Conservation (phyloP, 2,888 invertebrate genomes). For the Drosophila koepferae region DNA sequence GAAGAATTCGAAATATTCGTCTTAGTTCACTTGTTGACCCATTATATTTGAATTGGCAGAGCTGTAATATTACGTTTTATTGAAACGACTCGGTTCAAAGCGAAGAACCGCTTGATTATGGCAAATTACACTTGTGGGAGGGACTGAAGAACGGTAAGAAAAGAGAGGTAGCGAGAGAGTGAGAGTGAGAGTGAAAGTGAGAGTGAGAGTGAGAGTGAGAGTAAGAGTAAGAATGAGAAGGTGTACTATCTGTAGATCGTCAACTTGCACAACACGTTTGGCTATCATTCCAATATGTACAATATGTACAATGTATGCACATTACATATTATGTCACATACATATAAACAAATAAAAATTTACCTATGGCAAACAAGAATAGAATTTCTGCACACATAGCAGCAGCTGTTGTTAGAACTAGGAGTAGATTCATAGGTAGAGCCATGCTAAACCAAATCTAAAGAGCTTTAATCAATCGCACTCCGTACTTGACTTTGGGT, state of each 20-base stretch:
- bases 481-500: constrained; percentile 46
- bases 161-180: background rate
- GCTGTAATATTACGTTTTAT: background rate
- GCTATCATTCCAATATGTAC: constrained; percentile 16
- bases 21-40: background rate
- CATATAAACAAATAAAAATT: background rate
- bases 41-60: background rate
- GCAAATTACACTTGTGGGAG: background rate
- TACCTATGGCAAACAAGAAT: constrained; percentile 18
- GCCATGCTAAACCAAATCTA: background rate
- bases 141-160: no score
- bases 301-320: no score
- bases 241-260: background rate
- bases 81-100: background rate
- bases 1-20: background rate
- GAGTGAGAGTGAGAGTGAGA: background rate
- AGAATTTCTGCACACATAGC: background rate
- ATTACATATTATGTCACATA: no score
- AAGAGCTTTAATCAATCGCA: background rate
- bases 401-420: constrained; percentile 12
- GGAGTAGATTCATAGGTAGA: no score
- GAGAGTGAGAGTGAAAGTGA: background rate
- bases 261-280: background rate
- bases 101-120: background rate
- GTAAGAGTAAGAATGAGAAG: background rate